Evolutionary conservation across 37 sponge, comb jelly and placozoan species (phyloP).

Genomic region (Halisarca cf. caerulea): DNA sequence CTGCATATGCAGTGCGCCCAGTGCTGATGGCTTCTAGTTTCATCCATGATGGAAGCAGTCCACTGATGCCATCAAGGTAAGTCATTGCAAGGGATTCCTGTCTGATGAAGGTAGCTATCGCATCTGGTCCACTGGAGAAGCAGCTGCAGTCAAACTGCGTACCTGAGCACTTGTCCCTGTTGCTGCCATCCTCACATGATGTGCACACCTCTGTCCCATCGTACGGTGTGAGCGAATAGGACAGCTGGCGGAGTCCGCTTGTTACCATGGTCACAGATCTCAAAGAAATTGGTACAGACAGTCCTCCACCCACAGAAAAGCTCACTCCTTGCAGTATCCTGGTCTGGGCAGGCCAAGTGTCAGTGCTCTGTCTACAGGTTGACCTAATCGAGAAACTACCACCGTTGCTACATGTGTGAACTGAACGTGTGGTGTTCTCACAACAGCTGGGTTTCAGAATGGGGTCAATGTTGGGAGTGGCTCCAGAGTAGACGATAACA

Average conservation of each 20-base stretch:
- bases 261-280: not conserved
- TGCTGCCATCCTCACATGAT: not conserved
- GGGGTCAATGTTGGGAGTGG: not conserved
- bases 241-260: not conserved
- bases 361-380: not conserved
- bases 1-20: not conserved
- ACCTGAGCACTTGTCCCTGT: not conserved
- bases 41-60: conserved; percentile 16
- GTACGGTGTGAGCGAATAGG: not conserved
- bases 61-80: not conserved
- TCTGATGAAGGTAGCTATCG: not conserved
- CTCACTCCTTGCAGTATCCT: not conserved
- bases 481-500: not conserved
- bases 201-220: not conserved
- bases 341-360: not conserved
- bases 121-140: not conserved
- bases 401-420: not conserved
- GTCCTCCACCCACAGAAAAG: not conserved
- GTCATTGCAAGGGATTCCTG: not conserved
- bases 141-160: not conserved
- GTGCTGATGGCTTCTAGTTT: not conserved
- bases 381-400: not conserved
- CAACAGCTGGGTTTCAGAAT: not conserved
- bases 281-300: not conserved
- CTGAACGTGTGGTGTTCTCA: not conserved